Evolutionary conservation across 2,113 vertebrate species (phyloP).

Genomic region (Pseudorasbora parva): DNA sequence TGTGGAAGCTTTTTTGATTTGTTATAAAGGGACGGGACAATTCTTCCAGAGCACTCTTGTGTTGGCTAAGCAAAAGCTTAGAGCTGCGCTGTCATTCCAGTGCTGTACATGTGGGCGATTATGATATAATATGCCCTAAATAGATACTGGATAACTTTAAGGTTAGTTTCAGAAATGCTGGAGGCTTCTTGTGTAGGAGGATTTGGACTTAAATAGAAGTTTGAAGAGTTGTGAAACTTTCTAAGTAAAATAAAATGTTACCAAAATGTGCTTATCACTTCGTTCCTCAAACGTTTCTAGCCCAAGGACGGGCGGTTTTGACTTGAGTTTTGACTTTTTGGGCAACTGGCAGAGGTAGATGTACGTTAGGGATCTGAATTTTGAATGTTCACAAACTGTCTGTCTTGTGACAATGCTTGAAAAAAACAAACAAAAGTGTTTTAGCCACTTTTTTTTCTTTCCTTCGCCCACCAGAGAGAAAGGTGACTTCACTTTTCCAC

Average conservation of each 20-base stretch:
- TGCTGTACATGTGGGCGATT: background rate
- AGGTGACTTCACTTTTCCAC: conserved; percentile 41
- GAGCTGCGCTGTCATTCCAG: conserved; percentile 19
- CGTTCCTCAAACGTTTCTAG: background rate
- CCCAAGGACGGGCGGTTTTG: background rate
- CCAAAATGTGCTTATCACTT: background rate
- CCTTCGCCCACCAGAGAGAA: conserved; percentile 22
- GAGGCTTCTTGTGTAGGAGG: conserved; percentile 11
- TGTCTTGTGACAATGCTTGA: background rate
- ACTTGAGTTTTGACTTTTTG: background rate
- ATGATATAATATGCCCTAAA: conserved; percentile 31
- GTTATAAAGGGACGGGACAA: background rate
- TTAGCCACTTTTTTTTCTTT: background rate
- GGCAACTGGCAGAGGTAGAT: too few species aligned
- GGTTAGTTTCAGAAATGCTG: conserved; percentile 2
- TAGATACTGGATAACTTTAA: conserved; percentile 21
- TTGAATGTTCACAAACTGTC: background rate
- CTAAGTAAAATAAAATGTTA: background rate
- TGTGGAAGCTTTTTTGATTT: conserved; percentile 3
- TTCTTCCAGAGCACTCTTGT: background rate
- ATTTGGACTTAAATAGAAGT: background rate
- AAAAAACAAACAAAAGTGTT: background rate
- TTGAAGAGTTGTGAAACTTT: background rate
- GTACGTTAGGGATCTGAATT: background rate
- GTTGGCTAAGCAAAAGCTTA: conserved; percentile 26